These are phyloP conservation scores for Mythimna pallens DNA, from an alignment of 2,888 invertebrate species.

Conservation along the genomic window DNA sequence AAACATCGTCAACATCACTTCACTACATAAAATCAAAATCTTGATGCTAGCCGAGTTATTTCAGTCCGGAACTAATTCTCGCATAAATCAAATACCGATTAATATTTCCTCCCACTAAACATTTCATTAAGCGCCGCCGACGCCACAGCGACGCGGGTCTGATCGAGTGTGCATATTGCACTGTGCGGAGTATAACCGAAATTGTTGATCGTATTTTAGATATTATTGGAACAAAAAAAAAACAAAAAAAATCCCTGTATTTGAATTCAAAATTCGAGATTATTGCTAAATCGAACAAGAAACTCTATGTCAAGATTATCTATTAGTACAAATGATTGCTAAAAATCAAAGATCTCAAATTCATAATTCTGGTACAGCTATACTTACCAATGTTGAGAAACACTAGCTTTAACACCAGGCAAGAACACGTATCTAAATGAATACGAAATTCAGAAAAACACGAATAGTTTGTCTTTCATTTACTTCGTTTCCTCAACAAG, in stretches of 20 bases:
- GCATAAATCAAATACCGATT: slow-evolving; percentile 24
- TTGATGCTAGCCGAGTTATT: not conserved
- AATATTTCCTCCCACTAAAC: slow-evolving; percentile 19
- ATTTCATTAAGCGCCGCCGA: slow-evolving; percentile 12
- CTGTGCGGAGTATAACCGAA: not conserved
- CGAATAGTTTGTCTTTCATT: not conserved
- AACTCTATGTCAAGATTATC: too few relatives aligned
- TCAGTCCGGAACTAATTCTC: not conserved
- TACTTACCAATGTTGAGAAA: not conserved
- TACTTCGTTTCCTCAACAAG: not conserved
- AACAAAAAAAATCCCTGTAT: too few relatives aligned
- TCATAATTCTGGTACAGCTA: too few relatives aligned
- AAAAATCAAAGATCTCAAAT: too few relatives aligned
- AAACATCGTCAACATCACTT: not conserved
- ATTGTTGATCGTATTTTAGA: not conserved
- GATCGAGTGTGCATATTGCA: not conserved
- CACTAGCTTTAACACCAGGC: not conserved
- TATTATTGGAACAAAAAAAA: too few relatives aligned
- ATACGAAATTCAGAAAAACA: not conserved
- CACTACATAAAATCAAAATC: not conserved
- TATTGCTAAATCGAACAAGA: too few relatives aligned
- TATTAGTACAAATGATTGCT: too few relatives aligned
- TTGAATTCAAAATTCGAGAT: too few relatives aligned
- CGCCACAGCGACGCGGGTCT: slow-evolving; percentile 7
- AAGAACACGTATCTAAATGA: not conserved